These are phyloP conservation scores for Drosophila melanosoma DNA, from an alignment of 2,888 invertebrate species.

Conservation along the genomic window DNA sequence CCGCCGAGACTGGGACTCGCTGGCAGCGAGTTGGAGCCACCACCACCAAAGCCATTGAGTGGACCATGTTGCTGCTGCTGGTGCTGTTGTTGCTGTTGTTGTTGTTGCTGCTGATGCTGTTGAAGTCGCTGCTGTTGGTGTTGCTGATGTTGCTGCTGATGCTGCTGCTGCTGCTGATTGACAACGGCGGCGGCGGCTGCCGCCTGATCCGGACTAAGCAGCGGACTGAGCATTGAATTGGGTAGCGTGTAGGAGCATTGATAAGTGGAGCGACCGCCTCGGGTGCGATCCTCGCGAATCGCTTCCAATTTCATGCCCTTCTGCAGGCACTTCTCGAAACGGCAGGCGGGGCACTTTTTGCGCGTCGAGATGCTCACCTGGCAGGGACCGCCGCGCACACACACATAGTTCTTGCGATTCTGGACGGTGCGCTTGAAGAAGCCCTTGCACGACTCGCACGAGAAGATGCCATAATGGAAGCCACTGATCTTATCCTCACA, in stretches of 20 bases:
- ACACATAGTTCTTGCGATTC: slow-evolving; percentile 98
- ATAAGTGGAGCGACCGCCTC: slow-evolving; percentile 98
- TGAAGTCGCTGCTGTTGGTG: slow-evolving; percentile 54
- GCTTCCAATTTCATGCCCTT: slow-evolving; percentile 99
- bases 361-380: slow-evolving; percentile 96
- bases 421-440: slow-evolving; percentile 99
- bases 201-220: slow-evolving; percentile 85
- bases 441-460: slow-evolving; percentile 98
- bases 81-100: slow-evolving; percentile 57
- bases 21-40: slow-evolving; percentile 60
- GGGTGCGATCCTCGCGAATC: slow-evolving; percentile 96
- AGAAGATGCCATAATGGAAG: slow-evolving; percentile 99
- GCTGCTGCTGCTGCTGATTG: slow-evolving; percentile 64
- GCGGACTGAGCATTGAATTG: slow-evolving; percentile 87
- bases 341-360: slow-evolving; percentile 98
- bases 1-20: slow-evolving; percentile 83
- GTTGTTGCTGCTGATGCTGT: slow-evolving; percentile 55
- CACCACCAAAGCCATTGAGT: slow-evolving; percentile 61
- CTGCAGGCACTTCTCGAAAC: slow-evolving; percentile 97
- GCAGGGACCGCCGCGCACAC: slow-evolving; percentile 95
- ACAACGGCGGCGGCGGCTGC: slow-evolving; percentile 57
- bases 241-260: slow-evolving; percentile 97
- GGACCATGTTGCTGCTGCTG: slow-evolving; percentile 51
- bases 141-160: slow-evolving; percentile 62
- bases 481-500: slow-evolving; percentile 98